Base-by-base conservation (phyloP, 2,888 invertebrate genomes). In the Netelia melanura region DNA sequence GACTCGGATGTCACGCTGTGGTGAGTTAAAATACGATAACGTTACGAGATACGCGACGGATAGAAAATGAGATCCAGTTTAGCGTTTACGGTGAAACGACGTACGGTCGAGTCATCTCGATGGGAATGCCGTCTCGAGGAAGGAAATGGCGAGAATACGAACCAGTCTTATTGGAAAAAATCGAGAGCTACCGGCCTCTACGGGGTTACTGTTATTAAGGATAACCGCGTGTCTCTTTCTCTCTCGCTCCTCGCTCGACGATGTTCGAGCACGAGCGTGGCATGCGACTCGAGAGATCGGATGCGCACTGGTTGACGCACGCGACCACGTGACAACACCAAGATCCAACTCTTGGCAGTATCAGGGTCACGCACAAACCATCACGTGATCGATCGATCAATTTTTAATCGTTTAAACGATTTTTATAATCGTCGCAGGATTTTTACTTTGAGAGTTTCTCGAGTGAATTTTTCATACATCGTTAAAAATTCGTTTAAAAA, bases 121-220 rank as follows among this genome's bases (percentile, higher is more conserved):
- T 86, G 86, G 88, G 91, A 91, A 91, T 91, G 89, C 86, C 86
- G 86, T 78, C 65, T 64, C 86, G 83, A 89, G 89, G 90, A 91
- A 90, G 90, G 89, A 90, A 91, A 89, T 81, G 30, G 81, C 88
- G 68, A 78, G 76, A 68, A 83, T 81, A 70, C 67, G 58, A 62
- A 71, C 52, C 8, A 30, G 48, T 67, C 25, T 25, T 65, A 77
- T 78, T 67, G 67, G 76, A 77, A 67, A 74, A 61, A 72, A 72
- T 67, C 70, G 76, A 38, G 70, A 54, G 54, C 14, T 21, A 58
- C 23, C 58, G 58, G 58, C 23, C 9, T 58, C 58, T 58, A 58
- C 23, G 9, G 23, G 25, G 23, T 11, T 58, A 74, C 82, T 67
- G 82, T 78, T 72, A 78, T 78, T 83, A 83, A 72, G 72, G 10